Evolutionary conservation across 2,797 vertebrate genomes (phyloP), one percentile per base, ranked within the genome.

Genomic region (Rhabdophis nuchalis): DNA sequence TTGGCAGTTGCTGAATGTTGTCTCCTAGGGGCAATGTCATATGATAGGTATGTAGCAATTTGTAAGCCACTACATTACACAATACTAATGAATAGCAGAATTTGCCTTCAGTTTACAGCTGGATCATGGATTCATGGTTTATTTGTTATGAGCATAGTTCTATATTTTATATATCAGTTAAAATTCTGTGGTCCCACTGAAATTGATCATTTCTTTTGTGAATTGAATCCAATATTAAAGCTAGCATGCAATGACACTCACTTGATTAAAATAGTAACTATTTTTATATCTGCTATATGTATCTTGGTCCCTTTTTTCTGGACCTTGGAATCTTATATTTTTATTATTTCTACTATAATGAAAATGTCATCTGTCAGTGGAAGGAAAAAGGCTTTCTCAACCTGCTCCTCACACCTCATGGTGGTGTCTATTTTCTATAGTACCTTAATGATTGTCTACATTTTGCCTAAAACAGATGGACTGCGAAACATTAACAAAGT

Each of bases 401-500:
- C 68, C 2, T 68, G 64, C 14, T 68, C 68, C n/a, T 96, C 96
- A 90, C 95, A 96, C 32, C 90, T 96, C 57, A 61, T 41, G 32
- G 94, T 96, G 56, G 95, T 96, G n/a, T 95, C 77, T 77, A 91
- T 96, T 72, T 96, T 96, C 90, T 96, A 96, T 52, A 95, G 95
- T 11, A 96, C 96, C 64, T 68, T 68, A 68, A 96, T 96, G 93
- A 90, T 96, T 52, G 96, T 96, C 92, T 96, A 96, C 13, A 92
- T 54, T 16, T 54, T 54, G 53, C 54, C 54, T 54, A 54, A 88
- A 53, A 61, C 90, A 50, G 94, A 93, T 20, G 90, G 92, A 1
- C 29, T 90, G 29, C 94, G 94, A 3, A 93, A 95, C 4, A 85
- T 95, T 50, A 95, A 96, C 90, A 96, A 96, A 93, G 90, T 96